Base-by-base conservation (phyloP, 2,888 invertebrate genomes). In the Orchesella flavescens region DNA sequence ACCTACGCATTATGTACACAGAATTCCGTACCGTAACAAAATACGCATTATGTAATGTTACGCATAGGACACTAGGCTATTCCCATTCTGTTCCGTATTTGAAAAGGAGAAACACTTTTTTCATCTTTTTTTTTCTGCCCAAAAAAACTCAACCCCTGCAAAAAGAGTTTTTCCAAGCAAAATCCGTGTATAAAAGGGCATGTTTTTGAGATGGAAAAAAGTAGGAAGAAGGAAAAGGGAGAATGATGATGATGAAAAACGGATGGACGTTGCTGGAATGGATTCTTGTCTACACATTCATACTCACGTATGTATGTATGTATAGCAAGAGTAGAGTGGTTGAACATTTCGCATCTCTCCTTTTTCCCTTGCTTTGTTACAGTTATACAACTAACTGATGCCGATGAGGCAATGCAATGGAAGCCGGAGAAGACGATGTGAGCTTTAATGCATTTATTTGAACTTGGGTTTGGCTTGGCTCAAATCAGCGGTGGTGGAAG, bases 141-240 rank as follows among this genome's bases (percentile, higher is more conserved):
- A 63, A n/a, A 34, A 34, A 34, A 34, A 53, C 23, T 23, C 63
- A 63, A 63, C 63, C 63, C 63, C 63, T 63, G 34, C 17, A 63
- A 34, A 63, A 63, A 63, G 63, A 63, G 63, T 63, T 63, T 59
- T 63, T 63, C 34, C 63, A 24, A 63, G 63, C 63, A 63, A 63
- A 63, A 63, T 63, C 63, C 63, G 5, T 24, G 34, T 24, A 63
- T 63, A 34, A 63, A 63, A 63, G 63, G 63, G n/a, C 63, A 63
- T 24, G 63, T 23, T 63, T 63, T 63, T 63, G 23, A 63, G 63
- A 19, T 17, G 17, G 10, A 19, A 57, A 10, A 19, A 57, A 57
- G 7, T 5, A 24, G 24, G 23, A 24, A 63, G 24, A 24, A 63
- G n/a, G 63, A 24, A 63, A 24, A 34, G 23, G 61, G 21, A 21